phyloP scores from a whole-genome alignment of 2,113 vertebrate species.

The Syngnathus typhle region DNA sequence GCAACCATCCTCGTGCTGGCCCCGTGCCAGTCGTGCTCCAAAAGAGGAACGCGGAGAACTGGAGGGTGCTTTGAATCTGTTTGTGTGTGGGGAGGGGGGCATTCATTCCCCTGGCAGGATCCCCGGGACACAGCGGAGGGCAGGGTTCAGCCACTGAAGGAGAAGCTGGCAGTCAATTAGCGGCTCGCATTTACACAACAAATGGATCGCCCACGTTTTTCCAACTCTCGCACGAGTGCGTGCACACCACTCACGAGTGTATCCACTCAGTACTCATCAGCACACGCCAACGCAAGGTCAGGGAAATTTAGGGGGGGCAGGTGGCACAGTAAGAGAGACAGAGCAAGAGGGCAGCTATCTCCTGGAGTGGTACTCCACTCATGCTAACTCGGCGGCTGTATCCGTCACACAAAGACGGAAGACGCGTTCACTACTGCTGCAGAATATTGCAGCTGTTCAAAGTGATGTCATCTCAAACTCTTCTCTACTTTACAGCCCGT shows the following conservation, averaged over 20 bases:
- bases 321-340: slow-evolving; percentile 18
- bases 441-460: slow-evolving; percentile 2
- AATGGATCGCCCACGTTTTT: slow-evolving; percentile 60
- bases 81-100: slow-evolving; percentile 34
- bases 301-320: slow-evolving; percentile 27
- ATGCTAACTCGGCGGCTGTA: slow-evolving; percentile 45
- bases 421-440: slow-evolving; percentile 7
- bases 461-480: background rate
- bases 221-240: slow-evolving; percentile 12
- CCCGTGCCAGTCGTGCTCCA: slow-evolving; percentile 44
- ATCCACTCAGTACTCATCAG: slow-evolving; percentile 64
- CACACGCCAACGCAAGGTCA: slow-evolving; percentile 63
- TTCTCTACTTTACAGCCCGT: background rate
- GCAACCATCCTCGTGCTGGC: slow-evolving; percentile 50
- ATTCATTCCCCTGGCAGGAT: slow-evolving; percentile 60
- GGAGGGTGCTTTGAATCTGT: slow-evolving; percentile 37
- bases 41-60: slow-evolving; percentile 31
- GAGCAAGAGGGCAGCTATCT: slow-evolving; percentile 52
- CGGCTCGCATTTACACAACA: slow-evolving; percentile 67
- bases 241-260: slow-evolving; percentile 40
- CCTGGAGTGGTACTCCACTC: slow-evolving; percentile 55
- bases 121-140: slow-evolving; percentile 56
- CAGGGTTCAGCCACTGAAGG: slow-evolving; percentile 68
- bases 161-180: slow-evolving; percentile 69
- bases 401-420: slow-evolving; percentile 26